Evolutionary conservation across 2,797 vertebrate genomes (phyloP).

Genomic region (Anguilla anguilla): DNA sequence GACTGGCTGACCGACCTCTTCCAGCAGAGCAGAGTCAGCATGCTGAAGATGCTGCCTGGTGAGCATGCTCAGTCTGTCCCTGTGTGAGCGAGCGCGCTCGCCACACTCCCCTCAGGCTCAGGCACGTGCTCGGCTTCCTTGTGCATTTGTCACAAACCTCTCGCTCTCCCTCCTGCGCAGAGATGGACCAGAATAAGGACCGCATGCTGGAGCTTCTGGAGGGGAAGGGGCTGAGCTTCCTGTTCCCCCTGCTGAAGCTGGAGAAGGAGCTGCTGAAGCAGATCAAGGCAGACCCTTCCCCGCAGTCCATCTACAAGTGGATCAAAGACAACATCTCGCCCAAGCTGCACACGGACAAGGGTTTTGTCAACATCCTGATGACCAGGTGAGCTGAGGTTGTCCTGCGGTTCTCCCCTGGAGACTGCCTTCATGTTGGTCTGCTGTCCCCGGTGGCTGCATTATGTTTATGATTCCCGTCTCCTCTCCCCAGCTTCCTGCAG

Average conservation of each 20-base stretch:
- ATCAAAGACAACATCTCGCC: slow-evolving; percentile 99
- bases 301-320: slow-evolving; percentile 98
- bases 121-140: neutral
- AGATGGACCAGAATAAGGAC: slow-evolving; percentile 99
- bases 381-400: slow-evolving; percentile 79
- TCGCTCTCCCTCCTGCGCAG: slow-evolving; percentile 57
- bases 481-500: slow-evolving; percentile 86
- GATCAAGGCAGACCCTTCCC: slow-evolving; percentile 94
- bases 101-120: neutral
- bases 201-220: slow-evolving; percentile 98
- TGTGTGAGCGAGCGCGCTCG: neutral
- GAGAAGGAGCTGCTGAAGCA: slow-evolving; percentile 97
- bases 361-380: slow-evolving; percentile 99
- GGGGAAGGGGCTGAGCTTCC: slow-evolving; percentile 95
- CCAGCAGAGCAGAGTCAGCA: slow-evolving; percentile 97
- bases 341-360: slow-evolving; percentile 96
- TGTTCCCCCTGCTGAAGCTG: slow-evolving; percentile 96
- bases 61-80: slow-evolving; percentile 49
- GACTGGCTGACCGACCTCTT: slow-evolving; percentile 97
- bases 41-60: slow-evolving; percentile 99
- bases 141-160: rapidly evolving
- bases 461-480: neutral
- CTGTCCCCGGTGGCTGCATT: neutral
- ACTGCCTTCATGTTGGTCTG: neutral
- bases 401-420: neutral